These are phyloP conservation scores for Trisateles emortualis DNA, from an alignment of 2,888 invertebrate genomes.

Conservation along the genomic window DNA sequence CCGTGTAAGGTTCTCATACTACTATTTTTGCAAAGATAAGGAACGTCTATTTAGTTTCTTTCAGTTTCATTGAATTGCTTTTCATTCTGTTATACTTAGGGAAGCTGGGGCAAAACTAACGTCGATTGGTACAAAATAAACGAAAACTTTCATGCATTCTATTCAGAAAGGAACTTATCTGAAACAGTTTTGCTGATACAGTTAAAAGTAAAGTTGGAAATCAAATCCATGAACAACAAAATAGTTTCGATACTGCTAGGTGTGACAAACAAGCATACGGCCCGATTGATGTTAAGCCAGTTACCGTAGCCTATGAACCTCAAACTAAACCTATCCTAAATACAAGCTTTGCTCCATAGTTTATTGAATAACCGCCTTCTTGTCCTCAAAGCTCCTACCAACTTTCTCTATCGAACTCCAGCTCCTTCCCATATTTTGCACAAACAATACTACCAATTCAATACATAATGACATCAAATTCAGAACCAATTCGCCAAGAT, in stretches of 20 bases:
- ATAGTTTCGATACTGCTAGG: neutral
- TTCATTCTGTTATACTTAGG: constrained; percentile 2
- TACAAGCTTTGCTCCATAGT: too few species aligned
- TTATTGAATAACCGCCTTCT: too few species aligned
- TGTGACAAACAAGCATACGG: too few species aligned
- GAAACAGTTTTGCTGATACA: neutral
- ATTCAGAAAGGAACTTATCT: neutral
- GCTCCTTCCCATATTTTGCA: neutral
- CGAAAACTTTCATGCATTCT: neutral
- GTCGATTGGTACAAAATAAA: constrained; percentile 3
- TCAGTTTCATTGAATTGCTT: constrained; percentile 6
- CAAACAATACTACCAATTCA: constrained; percentile 3
- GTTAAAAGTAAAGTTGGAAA: neutral
- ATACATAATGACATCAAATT: constrained; percentile 9
- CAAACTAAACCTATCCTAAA: too few species aligned
- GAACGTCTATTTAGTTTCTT: constrained; percentile 7
- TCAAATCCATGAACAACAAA: neutral
- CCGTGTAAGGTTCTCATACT: constrained; percentile 25
- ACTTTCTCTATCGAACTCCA: neutral
- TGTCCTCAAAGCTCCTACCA: neutral
- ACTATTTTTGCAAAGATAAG: constrained; percentile 15
- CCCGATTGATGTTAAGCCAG: too few species aligned
- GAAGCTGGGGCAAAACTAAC: neutral
- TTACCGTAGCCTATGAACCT: too few species aligned
- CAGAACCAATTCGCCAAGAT: constrained; percentile 19